These are phyloP conservation scores for Silurus meridionalis DNA, from an alignment of 2,113 vertebrate genomes.

Conservation along the genomic window DNA sequence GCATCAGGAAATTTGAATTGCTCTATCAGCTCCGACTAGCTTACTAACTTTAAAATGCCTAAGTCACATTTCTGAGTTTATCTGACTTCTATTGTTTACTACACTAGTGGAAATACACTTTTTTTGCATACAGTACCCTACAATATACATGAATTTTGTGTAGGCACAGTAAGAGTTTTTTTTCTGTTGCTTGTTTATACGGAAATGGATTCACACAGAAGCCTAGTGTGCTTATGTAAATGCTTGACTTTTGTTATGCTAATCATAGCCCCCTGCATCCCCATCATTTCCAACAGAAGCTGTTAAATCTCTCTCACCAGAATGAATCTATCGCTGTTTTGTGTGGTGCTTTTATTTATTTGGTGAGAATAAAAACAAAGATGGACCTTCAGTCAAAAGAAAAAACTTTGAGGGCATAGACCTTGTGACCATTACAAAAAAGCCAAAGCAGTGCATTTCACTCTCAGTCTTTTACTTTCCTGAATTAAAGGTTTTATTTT, in stretches of 20 bases:
- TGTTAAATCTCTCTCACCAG: constrained; percentile 37
- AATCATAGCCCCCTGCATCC: constrained; percentile 22
- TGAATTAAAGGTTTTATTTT: constrained; percentile 53
- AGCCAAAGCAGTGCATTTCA: background rate
- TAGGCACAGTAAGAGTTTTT: constrained; percentile 4
- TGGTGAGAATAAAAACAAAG: background rate
- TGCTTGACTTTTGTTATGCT: constrained; percentile 53
- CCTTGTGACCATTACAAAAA: constrained; percentile 1
- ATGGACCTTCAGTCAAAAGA: constrained; percentile 9
- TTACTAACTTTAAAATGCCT: background rate
- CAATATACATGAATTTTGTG: constrained; percentile 15
- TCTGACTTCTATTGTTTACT: background rate
- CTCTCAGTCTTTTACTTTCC: background rate
- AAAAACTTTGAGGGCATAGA: background rate
- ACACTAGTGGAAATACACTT: background rate
- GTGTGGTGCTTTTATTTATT: background rate
- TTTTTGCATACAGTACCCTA: background rate
- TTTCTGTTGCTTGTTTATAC: constrained; percentile 47
- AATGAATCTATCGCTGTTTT: background rate
- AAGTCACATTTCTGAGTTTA: constrained; percentile 6
- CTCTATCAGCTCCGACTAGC: background rate
- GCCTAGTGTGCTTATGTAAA: constrained; percentile 45
- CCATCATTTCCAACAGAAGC: constrained; percentile 36
- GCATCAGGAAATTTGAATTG: background rate
- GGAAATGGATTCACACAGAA: constrained; percentile 28